Conservation (phyloP, 2,797 vertebrate species). For the Botia almorhae region DNA sequence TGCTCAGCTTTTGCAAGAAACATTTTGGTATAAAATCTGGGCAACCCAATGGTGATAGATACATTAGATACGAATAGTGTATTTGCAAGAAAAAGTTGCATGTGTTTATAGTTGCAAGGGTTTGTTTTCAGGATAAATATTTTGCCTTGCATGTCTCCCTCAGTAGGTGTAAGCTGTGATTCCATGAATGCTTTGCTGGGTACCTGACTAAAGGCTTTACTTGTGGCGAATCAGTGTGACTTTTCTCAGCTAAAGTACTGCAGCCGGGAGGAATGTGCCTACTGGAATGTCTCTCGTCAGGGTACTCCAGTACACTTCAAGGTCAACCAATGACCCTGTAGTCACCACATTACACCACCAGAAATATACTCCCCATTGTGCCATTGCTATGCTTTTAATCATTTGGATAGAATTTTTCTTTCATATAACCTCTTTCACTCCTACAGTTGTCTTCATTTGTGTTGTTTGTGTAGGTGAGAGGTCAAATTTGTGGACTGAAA, state of each 20-base stretch:
- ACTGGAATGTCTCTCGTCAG: conserved; percentile 58
- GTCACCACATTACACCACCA: neutral
- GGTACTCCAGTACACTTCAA: conserved; percentile 53
- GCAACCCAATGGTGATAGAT: neutral
- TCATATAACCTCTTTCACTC: conserved; percentile 7
- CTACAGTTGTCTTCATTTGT: neutral
- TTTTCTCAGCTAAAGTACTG: conserved; percentile 66
- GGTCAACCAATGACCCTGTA: conserved; percentile 50
- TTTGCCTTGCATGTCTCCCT: conserved; percentile 59
- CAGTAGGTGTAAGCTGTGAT: conserved; percentile 64
- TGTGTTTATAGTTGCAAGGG: conserved; percentile 35
- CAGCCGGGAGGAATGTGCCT: conserved; percentile 5
- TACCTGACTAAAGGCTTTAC: conserved; percentile 69
- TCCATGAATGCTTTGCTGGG: conserved; percentile 72
- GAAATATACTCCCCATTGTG: neutral
- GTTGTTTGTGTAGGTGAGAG: conserved; percentile 59
- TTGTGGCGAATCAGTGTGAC: conserved; percentile 68
- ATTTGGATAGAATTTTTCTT: neutral
- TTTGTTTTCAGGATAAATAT: conserved; percentile 67
- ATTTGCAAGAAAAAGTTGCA: neutral
- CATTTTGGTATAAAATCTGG: neutral
- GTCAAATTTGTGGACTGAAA: conserved; percentile 59
- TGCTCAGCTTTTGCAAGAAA: neutral
- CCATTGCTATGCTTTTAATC: conserved; percentile 1
- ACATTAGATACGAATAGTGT: neutral